Base-by-base conservation (phyloP, 2,888 invertebrate species). In the Allygus modestus region DNA sequence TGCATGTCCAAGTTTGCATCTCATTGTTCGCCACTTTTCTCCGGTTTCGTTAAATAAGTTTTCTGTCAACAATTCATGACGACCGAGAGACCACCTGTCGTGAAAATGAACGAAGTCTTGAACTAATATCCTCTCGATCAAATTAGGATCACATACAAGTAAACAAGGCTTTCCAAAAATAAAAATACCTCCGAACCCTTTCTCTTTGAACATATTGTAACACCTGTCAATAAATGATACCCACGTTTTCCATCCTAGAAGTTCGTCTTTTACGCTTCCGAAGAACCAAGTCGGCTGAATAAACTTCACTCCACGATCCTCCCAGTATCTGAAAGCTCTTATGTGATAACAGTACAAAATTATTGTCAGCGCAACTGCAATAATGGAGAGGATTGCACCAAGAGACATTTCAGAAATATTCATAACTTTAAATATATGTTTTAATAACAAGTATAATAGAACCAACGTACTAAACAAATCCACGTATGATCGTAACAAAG, bases 91-190 rank as follows among this genome's bases (percentile, higher is more conserved):
- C 26, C 20, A 33, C n/a, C 58, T 79, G 37, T 79, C 79, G 12
- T 79, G 79, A 58, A 79, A 79, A 79, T 33, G 23, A 5, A 54
- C 11, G 20, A 79, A 79, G 23, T 79, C 79, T 79, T 79, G 54
- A n/a, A 79, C 58, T 11, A 79, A 15, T 1, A 79, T 58, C 79
- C 33, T 79, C 11, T 79, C 79, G 12, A 79, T 58, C 79, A 79
- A 58, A 33, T 37, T 7, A 51, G 54, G 54, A 33, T 79, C 58
- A 20, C 79, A 79, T 20, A 79, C 37, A 58, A 54, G 9, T 15
- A 79, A 33, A 11, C 28, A 51, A 33, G 79, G 79, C 33, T 58
- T 54, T 58, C 33, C 9, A 31, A 79, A 54, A 5, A 79, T 37
- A n/a, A 33, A 79, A 37, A 79, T 11, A 5, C 79, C 79, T 1